phyloP scores from a whole-genome alignment of 2,797 vertebrate genomes.

The Ceryle rudis region DNA sequence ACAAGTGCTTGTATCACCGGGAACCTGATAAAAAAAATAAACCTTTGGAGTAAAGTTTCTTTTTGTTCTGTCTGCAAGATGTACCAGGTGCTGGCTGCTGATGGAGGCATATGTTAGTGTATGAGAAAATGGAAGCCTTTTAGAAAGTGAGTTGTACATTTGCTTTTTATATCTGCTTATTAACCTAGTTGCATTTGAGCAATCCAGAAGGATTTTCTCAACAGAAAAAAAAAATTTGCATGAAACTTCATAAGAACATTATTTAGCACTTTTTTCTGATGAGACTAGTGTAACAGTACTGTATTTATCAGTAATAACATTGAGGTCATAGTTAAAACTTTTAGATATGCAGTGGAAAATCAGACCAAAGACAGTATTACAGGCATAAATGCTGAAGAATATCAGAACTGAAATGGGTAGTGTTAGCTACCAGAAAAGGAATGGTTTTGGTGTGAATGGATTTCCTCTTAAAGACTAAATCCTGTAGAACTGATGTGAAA shows the following conservation, averaged over 20 bases:
- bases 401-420: neutral
- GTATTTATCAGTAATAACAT: neutral
- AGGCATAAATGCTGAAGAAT: neutral
- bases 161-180: neutral
- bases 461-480: neutral
- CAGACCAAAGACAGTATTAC: neutral
- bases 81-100: neutral
- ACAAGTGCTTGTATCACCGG: neutral
- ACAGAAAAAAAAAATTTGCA: neutral
- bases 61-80: neutral
- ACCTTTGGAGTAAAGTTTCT: neutral
- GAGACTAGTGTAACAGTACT: neutral
- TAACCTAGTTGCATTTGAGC: neutral
- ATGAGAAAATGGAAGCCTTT: neutral
- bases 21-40: neutral
- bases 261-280: neutral
- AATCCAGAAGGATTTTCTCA: neutral
- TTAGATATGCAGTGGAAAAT: neutral
- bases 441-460: neutral
- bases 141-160: neutral
- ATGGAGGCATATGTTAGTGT: neutral
- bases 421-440: neutral
- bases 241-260: neutral
- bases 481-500: neutral
- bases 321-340: neutral